phyloP scores from a whole-genome alignment of 2,888 invertebrate species.

The Drosophila dives region DNA sequence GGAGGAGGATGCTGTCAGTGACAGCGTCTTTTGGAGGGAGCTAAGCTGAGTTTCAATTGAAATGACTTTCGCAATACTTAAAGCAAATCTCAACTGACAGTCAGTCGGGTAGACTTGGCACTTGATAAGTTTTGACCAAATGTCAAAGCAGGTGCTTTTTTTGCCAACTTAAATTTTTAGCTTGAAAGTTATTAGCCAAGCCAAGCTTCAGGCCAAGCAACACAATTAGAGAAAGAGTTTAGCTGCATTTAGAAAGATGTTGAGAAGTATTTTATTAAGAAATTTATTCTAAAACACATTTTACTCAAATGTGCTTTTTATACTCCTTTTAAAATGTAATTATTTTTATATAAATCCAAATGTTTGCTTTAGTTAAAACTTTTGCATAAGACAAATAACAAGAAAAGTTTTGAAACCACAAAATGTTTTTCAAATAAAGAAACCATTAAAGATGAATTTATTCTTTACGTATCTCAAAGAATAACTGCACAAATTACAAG shows the following conservation, averaged over 20 bases:
- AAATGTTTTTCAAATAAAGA: no score
- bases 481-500: not conserved
- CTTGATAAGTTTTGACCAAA: conserved; percentile 10
- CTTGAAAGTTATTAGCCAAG: not conserved
- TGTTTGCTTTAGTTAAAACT: not conserved
- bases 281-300: no score
- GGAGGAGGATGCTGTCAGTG: conserved; percentile 19
- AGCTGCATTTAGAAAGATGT: not conserved
- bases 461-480: not conserved
- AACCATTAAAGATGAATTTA: no score
- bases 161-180: not conserved
- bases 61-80: conserved; percentile 54
- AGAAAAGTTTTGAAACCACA: not conserved
- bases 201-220: not conserved
- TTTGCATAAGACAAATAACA: not conserved
- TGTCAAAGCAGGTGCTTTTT: not conserved
- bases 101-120: not conserved
- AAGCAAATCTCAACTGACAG: conserved; percentile 47
- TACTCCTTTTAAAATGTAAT: no score
- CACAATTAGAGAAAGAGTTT: not conserved
- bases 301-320: not conserved
- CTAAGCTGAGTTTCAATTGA: conserved; percentile 57
- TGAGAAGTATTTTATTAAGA: not conserved
- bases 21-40: conserved; percentile 6
- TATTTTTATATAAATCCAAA: not conserved